Evolutionary conservation across 2,888 invertebrate genomes (phyloP).

Genomic region (Tenthredo notha): DNA sequence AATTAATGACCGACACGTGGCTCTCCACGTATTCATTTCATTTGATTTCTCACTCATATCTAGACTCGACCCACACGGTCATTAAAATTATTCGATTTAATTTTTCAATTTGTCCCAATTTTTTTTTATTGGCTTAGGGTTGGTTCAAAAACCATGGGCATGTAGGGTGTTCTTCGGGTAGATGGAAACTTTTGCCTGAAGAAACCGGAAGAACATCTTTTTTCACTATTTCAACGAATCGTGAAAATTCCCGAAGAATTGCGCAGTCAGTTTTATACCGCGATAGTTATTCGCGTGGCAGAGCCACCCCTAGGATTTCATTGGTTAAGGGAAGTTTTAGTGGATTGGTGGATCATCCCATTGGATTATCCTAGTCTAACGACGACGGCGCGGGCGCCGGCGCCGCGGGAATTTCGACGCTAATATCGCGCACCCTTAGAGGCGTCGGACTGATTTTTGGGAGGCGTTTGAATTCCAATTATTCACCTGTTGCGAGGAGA

Average conservation of each 20-base stretch:
- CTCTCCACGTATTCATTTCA: background rate
- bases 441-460: conserved; percentile 32
- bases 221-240: background rate
- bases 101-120: background rate
- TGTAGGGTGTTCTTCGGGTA: background rate
- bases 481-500: background rate
- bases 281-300: conserved; percentile 33
- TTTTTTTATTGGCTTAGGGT: background rate
- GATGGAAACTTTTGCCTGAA: background rate
- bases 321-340: conserved; percentile 65
- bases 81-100: background rate
- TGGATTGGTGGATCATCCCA: conserved; percentile 77
- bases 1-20: conserved; percentile 47
- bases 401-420: conserved; percentile 58
- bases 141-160: background rate
- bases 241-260: background rate
- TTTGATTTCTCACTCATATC: conserved; percentile 20
- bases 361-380: conserved; percentile 74
- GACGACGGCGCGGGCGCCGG: conserved; percentile 70
- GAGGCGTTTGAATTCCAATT: background rate
- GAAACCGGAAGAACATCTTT: background rate
- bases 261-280: background rate
- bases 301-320: conserved; percentile 64
- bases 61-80: background rate
- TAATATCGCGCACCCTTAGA: conserved; percentile 40